Base-by-base conservation (phyloP, 2,797 vertebrate genomes). In the Pipistrellus pipistrellus region DNA sequence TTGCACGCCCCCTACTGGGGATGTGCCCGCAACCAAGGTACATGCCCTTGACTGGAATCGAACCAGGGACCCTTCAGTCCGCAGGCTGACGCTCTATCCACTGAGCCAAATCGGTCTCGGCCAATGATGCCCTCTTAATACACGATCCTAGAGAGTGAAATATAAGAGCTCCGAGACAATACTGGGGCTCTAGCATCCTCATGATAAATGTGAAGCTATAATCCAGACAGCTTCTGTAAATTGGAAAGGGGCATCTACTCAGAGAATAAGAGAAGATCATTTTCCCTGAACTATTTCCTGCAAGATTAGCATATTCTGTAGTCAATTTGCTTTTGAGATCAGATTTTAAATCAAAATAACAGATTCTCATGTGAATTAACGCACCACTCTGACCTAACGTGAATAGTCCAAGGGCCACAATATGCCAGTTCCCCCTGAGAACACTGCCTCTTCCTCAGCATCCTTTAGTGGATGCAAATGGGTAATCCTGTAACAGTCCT, bases 281-380 rank as follows among this genome's bases (percentile, higher is more conserved):
- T 81, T 96, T 95, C 66, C 94, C 62, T 76, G 21, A 86, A 87
- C 27, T 13, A 66, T 92, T 80, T 86, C 69, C 64, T 91, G 66
- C 12, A 88, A 95, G 68, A 90, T 72, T 83, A 88, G 64, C 94
- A 88, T 15, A 73, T 8, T 51, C n/a, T 64, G 32, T 62, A 95
- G 6, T 94, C 75, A 89, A 80, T 93, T 93, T 95, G 30, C 78
- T 93, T 17, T 75, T 84, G 68, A 93, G 69, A 95, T 95, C 27
- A 73, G 78, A 62, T 12, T 88, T 87, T 88, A 95, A 68, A 57
- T 85, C 20, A 91, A 57, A 91, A 41, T 73, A 93, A 17, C 41
- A 23, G 13, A 53, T 76, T 80, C n/a, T 25, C 66, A 30, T 30
- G 32, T 75, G 32, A 95, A 85, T 93, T 66, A 73, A 77, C 8